Base-by-base conservation (phyloP, 2,113 vertebrate species). In the Otis tarda region DNA sequence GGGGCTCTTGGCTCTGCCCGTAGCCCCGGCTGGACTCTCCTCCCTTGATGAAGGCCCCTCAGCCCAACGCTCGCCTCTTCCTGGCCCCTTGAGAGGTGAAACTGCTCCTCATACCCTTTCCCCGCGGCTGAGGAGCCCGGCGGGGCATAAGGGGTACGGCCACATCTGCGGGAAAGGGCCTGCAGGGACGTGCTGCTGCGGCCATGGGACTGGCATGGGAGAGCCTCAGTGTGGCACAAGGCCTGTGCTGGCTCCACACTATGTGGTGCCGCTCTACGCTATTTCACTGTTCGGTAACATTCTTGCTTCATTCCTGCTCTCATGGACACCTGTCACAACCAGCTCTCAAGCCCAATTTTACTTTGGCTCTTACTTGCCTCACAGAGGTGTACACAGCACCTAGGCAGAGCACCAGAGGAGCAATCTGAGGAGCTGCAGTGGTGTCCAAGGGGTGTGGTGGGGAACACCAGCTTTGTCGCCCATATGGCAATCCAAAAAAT, bases 221-320 rank as follows among this genome's bases (percentile, higher is more conserved):
- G 17, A 41, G 7, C 41, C 25, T 20, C 0, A 0, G 25, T 2
- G 4, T 71, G 60, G 12, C n/a, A 19, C 18, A 4, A 1, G 1
- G 8, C 22, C 37, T 13, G 24, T 0, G 0, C 70, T 52, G 53
- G 25, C 37, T 27, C 57, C 82, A 65, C 25, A 3, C 17, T 37
- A 2, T 0, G 3, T 19, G 30, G 4, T 47, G 55, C 43, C 81
- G 17, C 41, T 77, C 50, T 69, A 60, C 19, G 14, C 19, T 33
- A 3, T 28, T 84, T 87, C 25, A 27, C 14, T 21, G 67, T 33
- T 80, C 9, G 17, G 20, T 64, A 53, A 50, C 2, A 2, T 11
- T 92, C 77, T 67, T 79, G 6, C 21, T 53, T 25, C 8, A 0
- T 70, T 79, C 2, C 0, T 59, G 47, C 33, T 88, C 39, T 81